Percentiles rank a stretch among this genome's conserved stretches.
These are phyloP conservation scores for Phaethornis superciliosus DNA, from an alignment of 2,113 vertebrate species.

Conservation along the genomic window DNA sequence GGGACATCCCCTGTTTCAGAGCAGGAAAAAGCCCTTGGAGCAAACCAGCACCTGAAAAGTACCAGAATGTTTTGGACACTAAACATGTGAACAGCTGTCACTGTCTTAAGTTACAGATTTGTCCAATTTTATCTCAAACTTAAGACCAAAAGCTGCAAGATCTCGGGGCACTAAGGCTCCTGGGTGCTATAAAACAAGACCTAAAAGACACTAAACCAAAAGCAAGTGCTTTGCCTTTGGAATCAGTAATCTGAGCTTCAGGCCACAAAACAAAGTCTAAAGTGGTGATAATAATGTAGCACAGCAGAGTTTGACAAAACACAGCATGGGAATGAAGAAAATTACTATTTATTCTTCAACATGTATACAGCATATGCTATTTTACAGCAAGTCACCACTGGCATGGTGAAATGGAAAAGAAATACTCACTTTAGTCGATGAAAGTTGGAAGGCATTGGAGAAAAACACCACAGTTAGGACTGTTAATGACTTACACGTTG, in stretches of 20 bases:
- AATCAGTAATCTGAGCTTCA: constrained; percentile 20
- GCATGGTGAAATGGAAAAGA: constrained; percentile 72
- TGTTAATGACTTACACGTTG: constrained; percentile 82
- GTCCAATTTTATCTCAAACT: constrained; percentile 45
- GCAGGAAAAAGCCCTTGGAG: neutral
- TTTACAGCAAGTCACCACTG: constrained; percentile 72
- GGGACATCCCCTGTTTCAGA: neutral
- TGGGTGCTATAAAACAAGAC: constrained; percentile 21
- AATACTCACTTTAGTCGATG: constrained; percentile 89
- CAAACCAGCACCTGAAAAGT: constrained; percentile 35
- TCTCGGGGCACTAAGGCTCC: neutral
- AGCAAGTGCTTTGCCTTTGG: constrained; percentile 34
- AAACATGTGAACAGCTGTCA: neutral
- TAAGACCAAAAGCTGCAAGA: constrained; percentile 27
- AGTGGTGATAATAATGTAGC: constrained; percentile 73
- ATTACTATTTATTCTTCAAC: constrained; percentile 74
- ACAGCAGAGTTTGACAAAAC: constrained; percentile 69
- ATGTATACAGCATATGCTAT: constrained; percentile 65
- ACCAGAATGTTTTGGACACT: constrained; percentile 41
- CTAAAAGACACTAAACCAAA: constrained; percentile 42
- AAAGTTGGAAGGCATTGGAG: constrained; percentile 87
- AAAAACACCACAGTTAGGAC: constrained; percentile 90
- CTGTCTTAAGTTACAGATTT: constrained; percentile 39
- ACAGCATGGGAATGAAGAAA: constrained; percentile 69
- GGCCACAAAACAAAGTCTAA: constrained; percentile 49